Base-by-base conservation (phyloP, 2,797 vertebrate genomes). In the Bothrops alternatus region DNA sequence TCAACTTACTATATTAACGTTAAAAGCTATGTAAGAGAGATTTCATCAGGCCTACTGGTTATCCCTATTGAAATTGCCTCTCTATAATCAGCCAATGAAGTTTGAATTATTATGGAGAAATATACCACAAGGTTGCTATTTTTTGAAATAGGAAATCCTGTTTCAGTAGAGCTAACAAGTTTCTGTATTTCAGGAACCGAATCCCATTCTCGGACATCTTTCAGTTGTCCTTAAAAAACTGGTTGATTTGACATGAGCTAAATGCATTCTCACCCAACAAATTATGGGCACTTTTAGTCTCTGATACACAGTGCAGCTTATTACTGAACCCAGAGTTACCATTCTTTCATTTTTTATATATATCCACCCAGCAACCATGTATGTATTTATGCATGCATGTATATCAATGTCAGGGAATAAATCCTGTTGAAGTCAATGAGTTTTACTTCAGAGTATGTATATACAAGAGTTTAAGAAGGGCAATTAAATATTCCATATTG, bases 401-500 rank as follows among this genome's bases (percentile, higher is more conserved):
- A 16, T 25, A 28, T 85, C n/a, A 37, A 58, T 2, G 18, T 12
- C 16, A 78, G 26, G 11, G 2, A 63, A 60, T 26, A 91, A 55
- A 32, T 86, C 16, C 58, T 28, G 53, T 14, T 87, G 13, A 87
- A 60, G 42, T 32, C 28, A 53, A 20, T 42, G 23, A 37, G 47
- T 12, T 42, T 60, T 18, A 85, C 25, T 60, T 11, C 26, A 37
- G 26, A 28, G 5, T 50, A 85, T 20, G 28, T 20, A 14, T 61
- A 0, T 11, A 42, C 73, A 90, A 73, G 91, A 73, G 13, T 23
- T 91, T 69, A 87, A n/a, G 8, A 12, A 16, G 2, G 6, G 1
- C 28, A 16, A 78, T 85, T 93, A 92, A 93, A 94, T 55, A 93
- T 25, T 13, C 42, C 50, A n/a, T 20, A 47, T 25, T 94, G 11